Conservation (phyloP, 37 sponge, comb jelly and placozoan genomes). For the Beroe ovata region DNA sequence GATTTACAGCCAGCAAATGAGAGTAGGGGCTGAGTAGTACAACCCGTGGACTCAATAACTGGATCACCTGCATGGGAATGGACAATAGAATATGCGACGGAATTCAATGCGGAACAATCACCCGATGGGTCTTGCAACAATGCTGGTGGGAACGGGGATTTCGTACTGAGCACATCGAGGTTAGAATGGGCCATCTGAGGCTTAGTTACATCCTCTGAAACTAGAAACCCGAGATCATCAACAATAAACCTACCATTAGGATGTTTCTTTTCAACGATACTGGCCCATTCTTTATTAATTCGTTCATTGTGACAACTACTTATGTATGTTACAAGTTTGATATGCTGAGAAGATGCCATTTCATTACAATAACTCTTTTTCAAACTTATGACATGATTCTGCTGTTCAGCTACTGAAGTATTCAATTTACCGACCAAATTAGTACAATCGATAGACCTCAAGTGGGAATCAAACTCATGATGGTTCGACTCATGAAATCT, state of each 20-base stretch:
- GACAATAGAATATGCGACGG: neutral
- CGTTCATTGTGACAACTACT: neutral
- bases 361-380: conserved; percentile 9
- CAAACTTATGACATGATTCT: neutral
- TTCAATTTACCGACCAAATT: neutral
- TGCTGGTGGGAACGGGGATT: neutral
- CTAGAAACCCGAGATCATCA: conserved; percentile 26
- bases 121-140: conserved; percentile 9
- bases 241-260: neutral
- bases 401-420: conserved; percentile 30
- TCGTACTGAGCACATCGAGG: neutral
- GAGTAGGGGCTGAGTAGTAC: neutral
- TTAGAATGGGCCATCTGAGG: neutral
- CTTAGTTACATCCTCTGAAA: neutral
- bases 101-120: neutral
- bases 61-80: neutral
- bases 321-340: conserved; percentile 9
- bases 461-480: neutral
- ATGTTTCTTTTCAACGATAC: neutral
- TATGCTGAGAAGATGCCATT: neutral
- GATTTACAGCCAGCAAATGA: neutral
- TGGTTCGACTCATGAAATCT: conserved; percentile 17
- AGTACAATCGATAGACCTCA: conserved; percentile 7
- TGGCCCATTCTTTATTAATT: neutral
- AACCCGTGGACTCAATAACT: neutral